Base-by-base conservation (phyloP, 2,113 vertebrate genomes). In the Elanoides forficatus region DNA sequence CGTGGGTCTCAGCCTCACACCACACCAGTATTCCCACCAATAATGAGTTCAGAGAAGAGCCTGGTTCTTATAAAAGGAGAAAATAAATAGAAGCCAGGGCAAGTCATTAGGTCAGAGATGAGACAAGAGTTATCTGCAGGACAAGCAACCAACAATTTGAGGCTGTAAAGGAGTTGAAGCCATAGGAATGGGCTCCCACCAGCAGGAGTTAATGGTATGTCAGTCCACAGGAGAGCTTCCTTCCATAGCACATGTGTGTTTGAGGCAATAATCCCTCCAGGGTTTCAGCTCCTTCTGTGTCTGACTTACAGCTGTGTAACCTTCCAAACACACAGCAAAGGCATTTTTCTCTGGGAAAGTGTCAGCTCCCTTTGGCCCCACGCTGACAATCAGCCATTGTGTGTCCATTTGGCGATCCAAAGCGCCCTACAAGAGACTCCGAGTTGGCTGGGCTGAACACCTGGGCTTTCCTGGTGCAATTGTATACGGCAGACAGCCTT, bases 301-400 rank as follows among this genome's bases (percentile, higher is more conserved):
- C 86, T 75, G 66, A 26, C 86, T 75, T 60, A 50, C 97, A 97
- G 97, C 96, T 97, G 96, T 17, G 86, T 87, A 20, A 95, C 95
- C 96, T 95, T 66, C 73, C 86, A 45, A 60, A 89, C 73, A 52
- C 86, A 66, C 81, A 93, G 95, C 94, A 95, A 95, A 96, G 84
- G 86, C 45, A 79, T 80, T 94, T 94, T 94, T 91, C 94, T 65
- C 76, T 97, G 96, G 97, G 96, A 97, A 97, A 95, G 83, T 7
- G 73, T 79, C 25, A 15, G 83, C 83, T 91, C 88, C 83, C 73
- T 87, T 91, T 2, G 56, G 86, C 91, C 92, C 87, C 97, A 81
- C 1, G 32, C 94, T 97, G 90, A 56, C 92, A 81, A 6, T 25
- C 11, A 1, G 27, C 76, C 81, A 40, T 92, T 91, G 21, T 58